These are phyloP conservation scores for Phoxinus dragarum DNA, from an alignment of 2,797 vertebrate species.

Conservation along the genomic window DNA sequence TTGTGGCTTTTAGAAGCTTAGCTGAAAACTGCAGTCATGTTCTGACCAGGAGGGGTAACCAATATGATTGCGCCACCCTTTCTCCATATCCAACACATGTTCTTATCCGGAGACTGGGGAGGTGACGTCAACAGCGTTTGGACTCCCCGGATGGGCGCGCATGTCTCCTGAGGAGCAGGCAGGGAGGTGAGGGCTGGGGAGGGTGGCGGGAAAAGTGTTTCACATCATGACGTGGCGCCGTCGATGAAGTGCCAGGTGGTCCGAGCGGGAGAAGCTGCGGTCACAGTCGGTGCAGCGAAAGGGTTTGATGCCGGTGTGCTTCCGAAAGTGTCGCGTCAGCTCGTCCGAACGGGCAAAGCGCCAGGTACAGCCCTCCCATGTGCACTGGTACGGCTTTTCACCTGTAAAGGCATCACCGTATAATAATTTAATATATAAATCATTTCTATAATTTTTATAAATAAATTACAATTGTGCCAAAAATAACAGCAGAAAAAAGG, in stretches of 20 bases:
- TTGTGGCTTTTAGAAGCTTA: constrained; percentile 42
- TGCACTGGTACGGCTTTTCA: constrained; percentile 97
- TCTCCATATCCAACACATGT: constrained; percentile 35
- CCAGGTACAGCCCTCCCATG: constrained; percentile 98
- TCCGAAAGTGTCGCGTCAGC: constrained; percentile 94
- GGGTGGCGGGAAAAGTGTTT: constrained; percentile 60
- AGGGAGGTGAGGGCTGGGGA: constrained; percentile 29
- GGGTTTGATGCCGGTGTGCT: constrained; percentile 97
- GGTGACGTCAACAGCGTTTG: constrained; percentile 36
- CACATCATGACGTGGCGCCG: constrained; percentile 96
- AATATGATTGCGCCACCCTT: constrained; percentile 11
- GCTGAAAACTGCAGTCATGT: constrained; percentile 33
- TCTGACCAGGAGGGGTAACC: constrained; percentile 30
- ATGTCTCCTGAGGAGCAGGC: constrained; percentile 54
- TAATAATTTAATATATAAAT: too few species aligned
- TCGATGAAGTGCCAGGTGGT: constrained; percentile 95
- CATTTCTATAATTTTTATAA: too few species aligned
- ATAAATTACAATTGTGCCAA: background rate
- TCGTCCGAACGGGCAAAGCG: constrained; percentile 96
- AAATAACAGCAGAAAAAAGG: background rate
- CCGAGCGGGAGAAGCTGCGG: constrained; percentile 96
- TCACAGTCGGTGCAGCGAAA: constrained; percentile 95
- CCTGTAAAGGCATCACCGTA: constrained; percentile 72
- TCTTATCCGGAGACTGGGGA: constrained; percentile 42
- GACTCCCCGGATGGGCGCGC: constrained; percentile 30